Evolutionary conservation across 1,140 invertebrate species (phyloP).

Genomic region (Cataglyphis hispanica): DNA sequence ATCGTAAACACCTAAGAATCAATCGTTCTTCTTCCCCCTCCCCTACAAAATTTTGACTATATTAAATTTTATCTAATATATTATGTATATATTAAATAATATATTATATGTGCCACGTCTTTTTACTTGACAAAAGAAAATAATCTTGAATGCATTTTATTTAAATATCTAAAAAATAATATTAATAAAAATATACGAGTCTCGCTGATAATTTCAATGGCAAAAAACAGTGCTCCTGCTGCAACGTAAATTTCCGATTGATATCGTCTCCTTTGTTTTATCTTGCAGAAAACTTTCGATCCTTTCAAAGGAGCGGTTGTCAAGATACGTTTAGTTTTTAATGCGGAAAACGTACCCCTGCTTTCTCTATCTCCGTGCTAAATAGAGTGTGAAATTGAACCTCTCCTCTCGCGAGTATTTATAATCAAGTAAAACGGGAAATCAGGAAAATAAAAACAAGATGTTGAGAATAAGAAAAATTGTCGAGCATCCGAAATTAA

Average conservation of each 20-base stretch:
- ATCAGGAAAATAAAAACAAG: background rate
- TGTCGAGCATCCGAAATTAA: constrained; percentile 6
- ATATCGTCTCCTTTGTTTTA: constrained; percentile 17
- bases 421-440: background rate
- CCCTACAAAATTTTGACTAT: background rate
- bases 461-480: constrained; percentile 24
- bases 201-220: background rate
- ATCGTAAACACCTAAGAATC: background rate
- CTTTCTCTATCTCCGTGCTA: constrained; percentile 7
- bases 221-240: background rate
- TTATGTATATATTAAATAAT: no score
- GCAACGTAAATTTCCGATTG: background rate
- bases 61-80: background rate
- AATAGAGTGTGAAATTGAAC: constrained; percentile 15
- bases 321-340: background rate
- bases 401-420: background rate
- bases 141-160: background rate
- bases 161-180: background rate
- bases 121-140: background rate
- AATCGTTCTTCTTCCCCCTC: background rate
- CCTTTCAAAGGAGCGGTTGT: background rate
- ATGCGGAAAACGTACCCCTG: background rate
- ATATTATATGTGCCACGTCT: background rate
- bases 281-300: background rate
- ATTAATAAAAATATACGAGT: background rate